Conservation (phyloP, 2,797 vertebrate genomes). For the Poliocrania exsul region DNA sequence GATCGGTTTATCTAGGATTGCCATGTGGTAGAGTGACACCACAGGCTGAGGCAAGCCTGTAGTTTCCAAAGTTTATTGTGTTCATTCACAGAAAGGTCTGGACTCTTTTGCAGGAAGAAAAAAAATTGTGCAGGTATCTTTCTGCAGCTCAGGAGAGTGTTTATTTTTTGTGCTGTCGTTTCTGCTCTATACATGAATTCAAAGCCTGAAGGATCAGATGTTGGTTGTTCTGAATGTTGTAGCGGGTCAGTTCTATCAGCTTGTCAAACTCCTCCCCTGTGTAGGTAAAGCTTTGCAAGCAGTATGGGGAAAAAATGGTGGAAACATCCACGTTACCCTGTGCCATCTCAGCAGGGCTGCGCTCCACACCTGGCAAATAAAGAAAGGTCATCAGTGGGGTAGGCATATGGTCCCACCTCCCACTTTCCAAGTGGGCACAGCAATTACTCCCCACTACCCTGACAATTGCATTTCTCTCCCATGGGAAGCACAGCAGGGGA, state of each 20-base stretch:
- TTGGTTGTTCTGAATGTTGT: conserved; percentile 84
- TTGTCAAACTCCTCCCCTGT: conserved; percentile 76
- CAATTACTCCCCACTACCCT: rapidly evolving
- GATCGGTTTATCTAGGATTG: background rate
- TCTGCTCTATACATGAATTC: conserved; percentile 68
- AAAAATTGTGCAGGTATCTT: background rate
- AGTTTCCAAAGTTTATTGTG: background rate
- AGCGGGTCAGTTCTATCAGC: conserved; percentile 79
- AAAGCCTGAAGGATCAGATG: conserved; percentile 75
- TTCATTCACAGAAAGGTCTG: background rate
- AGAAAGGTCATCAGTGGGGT: background rate
- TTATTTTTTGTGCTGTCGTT: conserved; percentile 42
- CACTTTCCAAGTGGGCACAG: background rate
- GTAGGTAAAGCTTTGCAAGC: conserved; percentile 76
- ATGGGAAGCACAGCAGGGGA: background rate
- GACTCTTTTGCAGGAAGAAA: background rate
- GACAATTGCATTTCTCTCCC: background rate
- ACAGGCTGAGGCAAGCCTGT: background rate
- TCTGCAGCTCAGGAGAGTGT: background rate
- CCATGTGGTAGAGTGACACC: background rate
- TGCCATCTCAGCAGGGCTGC: conserved; percentile 70
- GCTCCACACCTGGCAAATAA: conserved; percentile 65
- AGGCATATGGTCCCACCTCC: background rate
- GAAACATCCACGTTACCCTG: conserved; percentile 81
- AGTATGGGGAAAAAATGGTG: conserved; percentile 76